Evolutionary conservation across 2,888 invertebrate species (phyloP), one percentile per base, ranked within the genome.

Genomic region (Myathropa florea): DNA sequence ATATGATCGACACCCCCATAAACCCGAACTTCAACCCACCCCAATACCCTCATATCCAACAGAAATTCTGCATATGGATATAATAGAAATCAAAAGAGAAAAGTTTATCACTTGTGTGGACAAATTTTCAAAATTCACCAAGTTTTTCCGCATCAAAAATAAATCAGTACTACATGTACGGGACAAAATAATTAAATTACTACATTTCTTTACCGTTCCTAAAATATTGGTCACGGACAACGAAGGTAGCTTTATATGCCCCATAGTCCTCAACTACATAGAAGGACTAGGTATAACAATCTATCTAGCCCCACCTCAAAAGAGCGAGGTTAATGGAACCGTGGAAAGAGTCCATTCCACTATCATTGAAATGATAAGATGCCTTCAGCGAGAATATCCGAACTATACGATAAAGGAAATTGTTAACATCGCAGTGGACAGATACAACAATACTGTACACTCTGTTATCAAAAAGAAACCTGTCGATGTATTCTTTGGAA

Each of bases 281-380:
- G 83, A 88, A 78, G 63, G 68, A 33, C 72, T 89, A 2, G 88
- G 82, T 0, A 81, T 83, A 33, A 63, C 39, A 10, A 55, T 85
- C 21, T 88, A 88, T 33, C 36, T 83, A 18, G 60, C 84, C 23
- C 84, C 88, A 3, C 76, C 85, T 26, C 77, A 85, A 59, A 86
- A 86, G 68, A 88, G 82, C 59, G 86, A 88, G 23, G 83, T 84
- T n/a, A 88, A 88, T 36, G 87, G 82, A 18, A 59, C 84, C 24
- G 65, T 85, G 30, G 79, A 88, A 68, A 39, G 78, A 39, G 78
- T 81, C n/a, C 83, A 88, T 68, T 80, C 70, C 0, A 88, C 84
- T 18, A 79, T 85, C 3, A 71, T 88, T n/a, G 78, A 87, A 75
- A 70, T 81, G 4, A 59, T 75, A 14, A 71, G 83, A 64, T 88